These are phyloP conservation scores for Micropoecilia bifurca DNA, from an alignment of 2,797 vertebrate species.

Conservation along the genomic window DNA sequence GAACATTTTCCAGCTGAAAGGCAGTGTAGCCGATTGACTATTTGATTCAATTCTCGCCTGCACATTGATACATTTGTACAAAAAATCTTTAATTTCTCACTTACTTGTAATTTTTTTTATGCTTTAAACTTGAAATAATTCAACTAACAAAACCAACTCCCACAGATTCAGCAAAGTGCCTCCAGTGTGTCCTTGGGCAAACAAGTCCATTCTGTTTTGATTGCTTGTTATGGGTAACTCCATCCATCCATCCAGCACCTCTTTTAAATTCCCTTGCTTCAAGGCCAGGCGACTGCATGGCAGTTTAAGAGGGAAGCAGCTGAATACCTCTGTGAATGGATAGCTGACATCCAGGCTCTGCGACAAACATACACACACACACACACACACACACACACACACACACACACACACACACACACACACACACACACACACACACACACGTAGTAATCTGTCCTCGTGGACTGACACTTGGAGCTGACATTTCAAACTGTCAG, in stretches of 20 bases:
- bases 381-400: no score
- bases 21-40: background rate
- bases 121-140: constrained; percentile 22
- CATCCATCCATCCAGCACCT: constrained; percentile 24
- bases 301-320: constrained; percentile 37
- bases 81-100: constrained; percentile 8
- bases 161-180: constrained; percentile 31
- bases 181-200: constrained; percentile 28
- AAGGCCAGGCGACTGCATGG: constrained; percentile 34
- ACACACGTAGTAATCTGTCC: constrained; percentile 41
- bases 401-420: no score
- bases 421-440: no score
- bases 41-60: constrained; percentile 7
- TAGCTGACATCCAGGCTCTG: constrained; percentile 48
- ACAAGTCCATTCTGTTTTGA: constrained; percentile 26
- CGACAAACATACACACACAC: constrained; percentile 21
- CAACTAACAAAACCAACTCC: constrained; percentile 29
- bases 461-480: constrained; percentile 64
- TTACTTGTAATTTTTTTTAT: constrained; percentile 34
- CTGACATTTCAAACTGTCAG: constrained; percentile 79
- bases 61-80: constrained; percentile 8
- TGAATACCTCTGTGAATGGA: constrained; percentile 38
- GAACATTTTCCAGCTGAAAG: background rate
- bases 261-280: constrained; percentile 41
- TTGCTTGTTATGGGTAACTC: constrained; percentile 31